Conservation (phyloP, 2,888 invertebrate genomes). For the Zaprionus obscuricornis region DNA sequence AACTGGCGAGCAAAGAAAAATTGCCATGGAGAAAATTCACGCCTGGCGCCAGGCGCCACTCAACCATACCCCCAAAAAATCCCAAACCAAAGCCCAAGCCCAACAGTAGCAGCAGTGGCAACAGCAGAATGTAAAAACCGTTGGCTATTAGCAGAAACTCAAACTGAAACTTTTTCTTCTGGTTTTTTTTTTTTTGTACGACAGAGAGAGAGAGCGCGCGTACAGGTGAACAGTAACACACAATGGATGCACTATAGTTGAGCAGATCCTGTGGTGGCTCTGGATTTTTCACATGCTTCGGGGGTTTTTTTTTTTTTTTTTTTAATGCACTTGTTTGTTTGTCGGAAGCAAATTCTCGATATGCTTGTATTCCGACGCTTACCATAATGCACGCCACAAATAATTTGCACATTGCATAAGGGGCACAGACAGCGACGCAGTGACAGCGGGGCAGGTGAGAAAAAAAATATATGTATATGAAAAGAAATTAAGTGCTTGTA, state of each 20-base stretch:
- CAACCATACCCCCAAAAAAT: conserved; percentile 20
- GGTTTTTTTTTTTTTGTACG: too few relatives aligned
- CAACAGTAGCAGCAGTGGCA: background rate
- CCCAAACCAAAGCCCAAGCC: background rate
- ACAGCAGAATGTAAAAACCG: conserved; percentile 1
- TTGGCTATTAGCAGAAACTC: conserved; percentile 44
- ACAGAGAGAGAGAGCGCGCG: too few relatives aligned
- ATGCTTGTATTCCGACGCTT: conserved; percentile 7
- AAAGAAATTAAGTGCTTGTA: conserved; percentile 40
- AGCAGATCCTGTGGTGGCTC: too few relatives aligned
- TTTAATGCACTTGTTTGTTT: too few relatives aligned
- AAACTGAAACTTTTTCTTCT: too few relatives aligned
- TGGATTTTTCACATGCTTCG: too few relatives aligned
- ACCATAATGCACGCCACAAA: conserved; percentile 59
- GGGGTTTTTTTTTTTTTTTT: too few relatives aligned
- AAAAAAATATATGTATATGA: conserved; percentile 55
- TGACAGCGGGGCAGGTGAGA: conserved; percentile 62
- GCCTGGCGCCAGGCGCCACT: conserved; percentile 69
- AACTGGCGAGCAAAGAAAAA: conserved; percentile 52
- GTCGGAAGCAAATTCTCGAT: conserved; percentile 7
- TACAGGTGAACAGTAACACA: too few relatives aligned
- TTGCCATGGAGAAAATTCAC: conserved; percentile 67
- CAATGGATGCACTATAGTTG: too few relatives aligned
- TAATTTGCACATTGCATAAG: conserved; percentile 62
- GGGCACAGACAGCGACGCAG: too few relatives aligned